Percentiles rank a stretch among this genome's conserved stretches.
Conservation (phyloP, 2,113 vertebrate species). For the Anarrhichthys ocellatus region DNA sequence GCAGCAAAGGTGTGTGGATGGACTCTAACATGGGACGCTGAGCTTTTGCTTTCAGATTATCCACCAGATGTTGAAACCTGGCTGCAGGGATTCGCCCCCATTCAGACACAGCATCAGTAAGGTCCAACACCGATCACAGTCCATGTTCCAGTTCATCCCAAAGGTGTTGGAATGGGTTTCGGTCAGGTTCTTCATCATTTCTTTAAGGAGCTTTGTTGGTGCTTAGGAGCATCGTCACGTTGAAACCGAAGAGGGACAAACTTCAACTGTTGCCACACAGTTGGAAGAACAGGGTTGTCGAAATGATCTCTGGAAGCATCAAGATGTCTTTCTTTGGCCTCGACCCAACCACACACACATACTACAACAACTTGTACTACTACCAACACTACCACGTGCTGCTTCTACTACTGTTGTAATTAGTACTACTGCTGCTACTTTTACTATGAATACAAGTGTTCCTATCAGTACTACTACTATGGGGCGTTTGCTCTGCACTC, state of each 20-base stretch:
- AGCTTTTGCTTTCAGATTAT: background rate
- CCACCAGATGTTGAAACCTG: background rate
- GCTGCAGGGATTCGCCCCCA: background rate
- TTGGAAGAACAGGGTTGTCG: background rate
- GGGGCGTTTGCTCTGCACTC: conserved; percentile 3
- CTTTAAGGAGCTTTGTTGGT: background rate
- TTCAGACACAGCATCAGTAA: background rate
- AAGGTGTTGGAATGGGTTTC: background rate
- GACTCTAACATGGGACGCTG: background rate
- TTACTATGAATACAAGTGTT: background rate
- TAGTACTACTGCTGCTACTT: background rate
- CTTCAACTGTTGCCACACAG: background rate
- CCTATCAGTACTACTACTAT: background rate
- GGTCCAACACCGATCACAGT: background rate
- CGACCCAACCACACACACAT: background rate
- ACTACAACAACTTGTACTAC: background rate
- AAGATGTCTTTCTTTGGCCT: background rate
- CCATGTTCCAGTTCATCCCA: background rate
- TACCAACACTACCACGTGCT: background rate
- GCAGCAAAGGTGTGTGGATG: background rate
- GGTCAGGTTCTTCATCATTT: background rate
- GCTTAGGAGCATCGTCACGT: background rate
- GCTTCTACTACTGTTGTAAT: background rate
- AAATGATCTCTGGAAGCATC: background rate
- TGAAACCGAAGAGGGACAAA: background rate